Percentiles rank a stretch among this genome's conserved stretches.
These are phyloP conservation scores for Bos indicus DNA, from an alignment of 2,113 vertebrate genomes.

Conservation along the genomic window DNA sequence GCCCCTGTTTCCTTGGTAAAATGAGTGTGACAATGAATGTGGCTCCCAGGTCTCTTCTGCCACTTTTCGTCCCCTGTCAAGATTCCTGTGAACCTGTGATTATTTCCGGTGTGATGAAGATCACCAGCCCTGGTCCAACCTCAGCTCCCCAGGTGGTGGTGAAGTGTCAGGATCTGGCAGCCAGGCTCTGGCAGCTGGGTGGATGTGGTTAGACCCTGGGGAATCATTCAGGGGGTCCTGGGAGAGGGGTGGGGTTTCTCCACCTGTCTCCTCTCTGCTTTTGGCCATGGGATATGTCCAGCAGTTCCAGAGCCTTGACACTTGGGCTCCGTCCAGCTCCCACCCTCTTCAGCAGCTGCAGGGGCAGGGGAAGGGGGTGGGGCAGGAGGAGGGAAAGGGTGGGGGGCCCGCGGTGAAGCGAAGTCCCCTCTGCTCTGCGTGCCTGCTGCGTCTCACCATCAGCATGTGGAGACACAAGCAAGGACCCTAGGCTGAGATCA, in stretches of 20 bases:
- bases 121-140: no score
- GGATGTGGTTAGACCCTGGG: background rate
- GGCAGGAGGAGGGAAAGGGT: rapidly evolving
- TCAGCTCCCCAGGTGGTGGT: background rate
- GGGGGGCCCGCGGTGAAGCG: background rate
- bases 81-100: background rate
- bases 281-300: background rate
- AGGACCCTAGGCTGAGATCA: background rate
- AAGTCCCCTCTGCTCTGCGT: background rate
- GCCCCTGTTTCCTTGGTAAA: background rate
- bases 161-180: background rate
- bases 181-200: no score
- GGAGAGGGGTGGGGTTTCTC: background rate
- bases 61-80: background rate
- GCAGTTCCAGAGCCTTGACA: rapidly evolving
- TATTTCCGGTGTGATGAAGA: background rate
- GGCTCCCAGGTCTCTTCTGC: background rate
- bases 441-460: background rate
- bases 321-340: background rate
- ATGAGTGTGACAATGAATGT: background rate
- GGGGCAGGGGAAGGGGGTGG: rapidly evolving
- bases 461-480: background rate
- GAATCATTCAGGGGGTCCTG: background rate
- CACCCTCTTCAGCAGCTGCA: background rate
- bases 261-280: background rate